These are phyloP conservation scores for Drosophila sechellia DNA, from an alignment of 1,140 invertebrate species.

Conservation along the genomic window DNA sequence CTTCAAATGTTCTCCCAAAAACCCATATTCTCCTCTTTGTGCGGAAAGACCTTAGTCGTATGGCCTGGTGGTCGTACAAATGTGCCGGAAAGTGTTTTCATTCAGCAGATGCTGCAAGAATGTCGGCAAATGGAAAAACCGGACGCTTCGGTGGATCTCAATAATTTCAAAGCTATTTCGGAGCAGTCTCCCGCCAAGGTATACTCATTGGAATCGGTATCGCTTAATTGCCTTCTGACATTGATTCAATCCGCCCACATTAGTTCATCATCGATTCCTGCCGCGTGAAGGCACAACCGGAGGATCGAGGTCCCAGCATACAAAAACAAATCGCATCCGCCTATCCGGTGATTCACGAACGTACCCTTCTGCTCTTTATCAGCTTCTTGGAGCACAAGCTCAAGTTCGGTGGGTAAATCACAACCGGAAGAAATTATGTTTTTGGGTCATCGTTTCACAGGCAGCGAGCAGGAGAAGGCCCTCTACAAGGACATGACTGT, in stretches of 20 bases:
- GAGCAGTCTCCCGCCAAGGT: slow-evolving; percentile 39
- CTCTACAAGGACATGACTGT: slow-evolving; percentile 51
- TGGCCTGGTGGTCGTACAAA: neutral
- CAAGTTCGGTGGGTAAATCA: slow-evolving; percentile 53
- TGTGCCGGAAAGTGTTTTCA: slow-evolving; percentile 1
- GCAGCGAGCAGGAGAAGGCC: slow-evolving; percentile 29
- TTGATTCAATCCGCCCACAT: neutral
- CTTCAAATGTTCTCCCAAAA: neutral
- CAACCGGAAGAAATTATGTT: neutral
- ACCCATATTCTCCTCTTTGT: neutral
- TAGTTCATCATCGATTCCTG: slow-evolving; percentile 46
- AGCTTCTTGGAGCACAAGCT: slow-evolving; percentile 72
- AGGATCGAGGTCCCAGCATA: slow-evolving; percentile 27
- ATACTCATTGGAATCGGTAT: neutral
- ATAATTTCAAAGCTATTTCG: slow-evolving; percentile 27
- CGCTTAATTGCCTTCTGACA: too few species aligned
- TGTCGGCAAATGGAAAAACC: slow-evolving; percentile 31
- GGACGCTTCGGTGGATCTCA: slow-evolving; percentile 10
- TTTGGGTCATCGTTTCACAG: neutral
- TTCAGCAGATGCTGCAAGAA: slow-evolving; percentile 13
- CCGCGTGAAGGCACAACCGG: slow-evolving; percentile 58
- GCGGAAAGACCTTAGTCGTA: neutral
- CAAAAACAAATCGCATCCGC: slow-evolving; percentile 67
- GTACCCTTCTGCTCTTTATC: slow-evolving; percentile 51
- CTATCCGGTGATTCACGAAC: slow-evolving; percentile 77